Conservation (phyloP, 1,140 invertebrate genomes). For the Zaprionus vittiger region DNA sequence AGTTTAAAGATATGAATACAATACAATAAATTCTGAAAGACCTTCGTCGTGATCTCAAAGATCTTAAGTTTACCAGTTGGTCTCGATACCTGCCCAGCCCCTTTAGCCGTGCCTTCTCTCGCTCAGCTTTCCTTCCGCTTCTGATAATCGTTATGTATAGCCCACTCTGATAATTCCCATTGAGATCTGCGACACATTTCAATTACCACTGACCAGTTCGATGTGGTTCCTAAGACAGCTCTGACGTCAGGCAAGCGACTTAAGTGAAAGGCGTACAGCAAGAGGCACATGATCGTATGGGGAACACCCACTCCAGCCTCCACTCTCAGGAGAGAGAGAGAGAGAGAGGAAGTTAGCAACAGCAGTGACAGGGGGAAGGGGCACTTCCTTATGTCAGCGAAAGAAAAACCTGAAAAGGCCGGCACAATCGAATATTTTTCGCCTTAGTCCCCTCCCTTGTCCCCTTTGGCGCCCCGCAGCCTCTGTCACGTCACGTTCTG, state of each 20-base stretch:
- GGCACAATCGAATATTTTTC: slow-evolving; percentile 5
- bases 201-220: slow-evolving; percentile 33
- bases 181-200: slow-evolving; percentile 1
- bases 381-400: slow-evolving; percentile 30
- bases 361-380: not conserved
- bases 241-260: slow-evolving; percentile 26
- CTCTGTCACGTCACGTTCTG: slow-evolving; percentile 35
- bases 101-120: not conserved
- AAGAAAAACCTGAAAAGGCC: slow-evolving; percentile 40
- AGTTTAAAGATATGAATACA: not conserved
- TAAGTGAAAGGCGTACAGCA: slow-evolving; percentile 34
- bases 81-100: not conserved
- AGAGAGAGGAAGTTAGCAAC: not conserved
- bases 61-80: not conserved
- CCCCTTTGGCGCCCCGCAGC: not conserved
- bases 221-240: slow-evolving; percentile 18
- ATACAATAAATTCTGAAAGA: not conserved
- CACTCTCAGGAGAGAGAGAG: not conserved
- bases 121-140: slow-evolving; percentile 1
- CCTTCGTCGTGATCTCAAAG: not conserved
- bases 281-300: slow-evolving; percentile 23
- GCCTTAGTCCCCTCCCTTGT: not conserved
- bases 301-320: not conserved
- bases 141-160: not conserved
- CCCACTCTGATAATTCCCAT: not conserved